Base-by-base conservation (phyloP, 92 coral and sea anemone genomes). In the Umimayanthus kanabou region DNA sequence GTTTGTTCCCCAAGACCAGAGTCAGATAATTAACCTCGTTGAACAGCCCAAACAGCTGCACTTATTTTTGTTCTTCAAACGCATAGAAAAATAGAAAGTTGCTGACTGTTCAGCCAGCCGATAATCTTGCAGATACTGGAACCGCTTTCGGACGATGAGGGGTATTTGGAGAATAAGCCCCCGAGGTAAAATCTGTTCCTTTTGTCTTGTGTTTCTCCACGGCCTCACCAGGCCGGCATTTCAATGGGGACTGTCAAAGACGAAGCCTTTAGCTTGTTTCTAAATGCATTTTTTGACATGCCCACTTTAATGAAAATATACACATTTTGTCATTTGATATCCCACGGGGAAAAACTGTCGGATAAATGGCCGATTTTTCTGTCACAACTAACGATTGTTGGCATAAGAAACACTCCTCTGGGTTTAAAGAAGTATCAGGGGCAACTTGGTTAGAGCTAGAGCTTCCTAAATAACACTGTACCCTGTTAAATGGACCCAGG, bases 221-320 rank as follows among this genome's bases (percentile, higher is more conserved):
- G n/a, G 20, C 18, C 79, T 33, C 79, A 23, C 5, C 45, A 7
- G 50, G 53, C 23, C 28, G 20, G 13, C 79, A 22, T 75, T 33
- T 40, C 79, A 61, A 37, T 75, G 16, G 14, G 4, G 11, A 39
- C 79, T 75, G 79, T 75, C 79, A 75, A 75, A 75, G 25, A 75
- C 42, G 10, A 75, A 75, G 30, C 40, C 14, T 43, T 75, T 20
- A 39, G 47, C 42, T 75, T 18, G 10, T 39, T 22, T 29, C 79
- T 75, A 75, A 75, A 75, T 75, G 79, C 28, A 75, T 53, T 75
- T 75, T 75, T 75, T 75, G 79, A 75, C 79, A 75, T 9, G 30
- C 23, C 10, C 79, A 75, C 79, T 75, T 75, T 75, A 75, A 39
- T 75, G 79, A 75, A 43, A 75, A 39, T 18, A 37, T 75, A 37